Conservation (phyloP, 2,113 vertebrate species). For the Peromyscus maniculatus region DNA sequence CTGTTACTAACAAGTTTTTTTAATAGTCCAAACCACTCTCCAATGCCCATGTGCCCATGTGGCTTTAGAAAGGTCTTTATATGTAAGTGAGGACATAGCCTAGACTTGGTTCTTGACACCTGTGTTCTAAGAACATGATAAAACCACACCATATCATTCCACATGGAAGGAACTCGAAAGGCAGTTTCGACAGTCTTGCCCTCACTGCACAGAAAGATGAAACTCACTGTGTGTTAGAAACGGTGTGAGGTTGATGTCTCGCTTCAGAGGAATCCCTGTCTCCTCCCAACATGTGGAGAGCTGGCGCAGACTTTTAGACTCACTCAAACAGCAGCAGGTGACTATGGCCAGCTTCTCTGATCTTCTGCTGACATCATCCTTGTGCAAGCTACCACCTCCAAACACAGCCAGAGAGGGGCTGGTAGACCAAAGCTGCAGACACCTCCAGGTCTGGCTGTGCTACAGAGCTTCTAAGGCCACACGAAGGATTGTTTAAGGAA, state of each 20-base stretch:
- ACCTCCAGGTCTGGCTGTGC: background rate
- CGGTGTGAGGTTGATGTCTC: background rate
- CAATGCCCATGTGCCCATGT: background rate
- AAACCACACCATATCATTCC: background rate
- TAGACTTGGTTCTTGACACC: background rate
- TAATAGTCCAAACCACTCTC: background rate
- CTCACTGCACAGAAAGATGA: background rate
- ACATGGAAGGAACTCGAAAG: background rate
- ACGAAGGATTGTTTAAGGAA: background rate
- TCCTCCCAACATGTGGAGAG: background rate
- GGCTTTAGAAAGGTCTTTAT: background rate
- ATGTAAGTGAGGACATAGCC: background rate
- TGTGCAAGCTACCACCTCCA: background rate
- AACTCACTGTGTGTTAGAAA: background rate
- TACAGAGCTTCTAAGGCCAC: background rate
- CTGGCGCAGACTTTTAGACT: background rate
- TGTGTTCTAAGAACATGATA: background rate
- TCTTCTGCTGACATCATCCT: background rate
- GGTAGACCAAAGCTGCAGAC: background rate
- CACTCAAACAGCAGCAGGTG: background rate
- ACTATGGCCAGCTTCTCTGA: background rate
- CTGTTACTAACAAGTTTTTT: background rate
- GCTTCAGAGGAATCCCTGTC: background rate
- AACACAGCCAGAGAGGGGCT: background rate
- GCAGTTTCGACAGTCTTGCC: background rate